Conservation (phyloP, 2,797 vertebrate genomes). For the Sebastes cheni region DNA sequence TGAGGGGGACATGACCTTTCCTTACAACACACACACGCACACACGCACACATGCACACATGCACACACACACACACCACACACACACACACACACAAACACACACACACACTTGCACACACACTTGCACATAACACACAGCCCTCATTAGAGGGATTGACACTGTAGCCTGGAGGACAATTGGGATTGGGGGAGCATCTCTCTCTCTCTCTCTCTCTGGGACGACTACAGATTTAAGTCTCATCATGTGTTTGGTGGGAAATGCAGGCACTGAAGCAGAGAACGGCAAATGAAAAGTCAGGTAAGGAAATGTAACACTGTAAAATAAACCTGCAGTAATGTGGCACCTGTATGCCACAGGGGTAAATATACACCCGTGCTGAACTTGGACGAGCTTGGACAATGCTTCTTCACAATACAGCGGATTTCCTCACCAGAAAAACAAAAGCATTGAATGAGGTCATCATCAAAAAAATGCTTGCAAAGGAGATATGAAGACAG, state of each 20-base stretch:
- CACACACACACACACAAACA: not conserved
- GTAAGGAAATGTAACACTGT: not conserved
- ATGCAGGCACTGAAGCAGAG: not conserved
- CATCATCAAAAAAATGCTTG: not conserved
- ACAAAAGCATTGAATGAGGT: not conserved
- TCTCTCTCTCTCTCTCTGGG: not conserved
- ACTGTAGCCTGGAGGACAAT: slow-evolving; percentile 2
- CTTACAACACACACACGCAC: not conserved
- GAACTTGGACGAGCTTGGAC: not conserved
- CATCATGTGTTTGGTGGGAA: not conserved
- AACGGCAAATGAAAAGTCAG: not conserved
- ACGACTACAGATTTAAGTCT: not conserved
- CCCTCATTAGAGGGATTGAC: slow-evolving; percentile 16
- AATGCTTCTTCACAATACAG: too few species aligned
- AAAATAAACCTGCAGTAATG: not conserved
- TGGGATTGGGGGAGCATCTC: not conserved
- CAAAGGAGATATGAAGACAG: too few species aligned
- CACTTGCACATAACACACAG: not conserved
- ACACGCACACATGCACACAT: not conserved
- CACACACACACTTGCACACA: too few species aligned
- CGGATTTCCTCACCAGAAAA: not conserved
- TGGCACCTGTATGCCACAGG: not conserved
- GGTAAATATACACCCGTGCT: not conserved
- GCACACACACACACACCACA: too few species aligned
- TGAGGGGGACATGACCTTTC: slow-evolving; percentile 18